Conservation (phyloP, 2,797 vertebrate genomes). For the Onychomys leucogaster region DNA sequence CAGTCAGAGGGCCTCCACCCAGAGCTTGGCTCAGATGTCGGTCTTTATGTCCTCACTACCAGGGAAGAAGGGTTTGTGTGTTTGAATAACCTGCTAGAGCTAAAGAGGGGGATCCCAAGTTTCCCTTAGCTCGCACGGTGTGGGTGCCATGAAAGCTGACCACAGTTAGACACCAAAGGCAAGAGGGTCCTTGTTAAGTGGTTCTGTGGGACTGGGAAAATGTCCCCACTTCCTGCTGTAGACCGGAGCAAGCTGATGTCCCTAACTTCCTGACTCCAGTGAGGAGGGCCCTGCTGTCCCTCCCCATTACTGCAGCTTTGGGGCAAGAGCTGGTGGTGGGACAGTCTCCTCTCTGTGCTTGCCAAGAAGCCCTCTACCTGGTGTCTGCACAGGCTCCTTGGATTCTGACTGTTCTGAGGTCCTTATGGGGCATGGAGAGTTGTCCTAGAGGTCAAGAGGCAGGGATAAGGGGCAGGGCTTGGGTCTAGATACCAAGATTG, state of each 20-base stretch:
- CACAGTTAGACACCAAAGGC: neutral
- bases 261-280: neutral
- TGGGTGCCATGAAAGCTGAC: neutral
- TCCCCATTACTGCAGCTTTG: neutral
- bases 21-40: neutral
- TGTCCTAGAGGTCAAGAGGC: neutral
- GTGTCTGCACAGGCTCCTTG: neutral
- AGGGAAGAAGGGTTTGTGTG: neutral
- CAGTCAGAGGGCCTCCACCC: neutral
- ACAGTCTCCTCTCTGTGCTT: neutral
- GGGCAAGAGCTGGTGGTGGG: neutral
- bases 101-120: too few species aligned
- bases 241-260: too few species aligned
- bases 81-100: neutral
- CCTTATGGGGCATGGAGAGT: neutral
- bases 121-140: neutral
- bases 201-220: too few species aligned
- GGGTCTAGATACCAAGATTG: neutral
- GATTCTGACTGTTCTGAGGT: neutral
- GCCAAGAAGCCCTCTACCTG: neutral
- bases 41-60: neutral
- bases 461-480: neutral
- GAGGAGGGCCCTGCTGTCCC: neutral
- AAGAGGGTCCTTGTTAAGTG: neutral
- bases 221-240: neutral